Conservation (phyloP, 1,140 invertebrate species). For the Monochamus saltuarius region DNA sequence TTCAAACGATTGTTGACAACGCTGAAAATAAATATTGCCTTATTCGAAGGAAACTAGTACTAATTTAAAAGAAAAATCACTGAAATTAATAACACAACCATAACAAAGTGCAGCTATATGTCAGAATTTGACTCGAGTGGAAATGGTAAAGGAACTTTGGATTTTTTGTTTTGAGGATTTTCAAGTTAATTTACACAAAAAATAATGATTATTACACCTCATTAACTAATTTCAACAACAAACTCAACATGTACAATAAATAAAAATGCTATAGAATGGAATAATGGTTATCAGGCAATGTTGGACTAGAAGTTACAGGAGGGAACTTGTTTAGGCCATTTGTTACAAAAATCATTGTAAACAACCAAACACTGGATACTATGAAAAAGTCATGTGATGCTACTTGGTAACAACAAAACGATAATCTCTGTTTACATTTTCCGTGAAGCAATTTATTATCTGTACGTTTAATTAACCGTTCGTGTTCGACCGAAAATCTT, state of each 20-base stretch:
- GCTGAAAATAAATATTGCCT: constrained; percentile 38
- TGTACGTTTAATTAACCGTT: too few relatives aligned
- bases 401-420: constrained; percentile 9
- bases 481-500: too few relatives aligned
- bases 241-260: constrained; percentile 28
- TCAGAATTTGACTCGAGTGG: constrained; percentile 18
- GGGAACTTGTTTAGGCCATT: constrained; percentile 50
- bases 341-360: constrained; percentile 33
- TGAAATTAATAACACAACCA: constrained; percentile 25
- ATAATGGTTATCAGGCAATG: constrained; percentile 39
- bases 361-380: constrained; percentile 21
- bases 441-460: constrained; percentile 2
- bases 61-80: constrained; percentile 23
- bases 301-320: constrained; percentile 48
- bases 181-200: constrained; percentile 15
- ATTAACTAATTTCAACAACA: constrained; percentile 4
- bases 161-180: constrained; percentile 24
- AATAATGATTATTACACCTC: too few relatives aligned
- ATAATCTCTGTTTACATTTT: constrained; percentile 27
- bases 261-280: constrained; percentile 33
- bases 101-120: constrained; percentile 25
- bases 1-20: constrained; percentile 28
- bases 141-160: constrained; percentile 22
- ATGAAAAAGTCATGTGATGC: constrained; percentile 35
- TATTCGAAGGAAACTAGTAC: constrained; percentile 27